Evolutionary conservation across 2,113 vertebrate genomes (phyloP).

Genomic region (Saguinus midas): DNA sequence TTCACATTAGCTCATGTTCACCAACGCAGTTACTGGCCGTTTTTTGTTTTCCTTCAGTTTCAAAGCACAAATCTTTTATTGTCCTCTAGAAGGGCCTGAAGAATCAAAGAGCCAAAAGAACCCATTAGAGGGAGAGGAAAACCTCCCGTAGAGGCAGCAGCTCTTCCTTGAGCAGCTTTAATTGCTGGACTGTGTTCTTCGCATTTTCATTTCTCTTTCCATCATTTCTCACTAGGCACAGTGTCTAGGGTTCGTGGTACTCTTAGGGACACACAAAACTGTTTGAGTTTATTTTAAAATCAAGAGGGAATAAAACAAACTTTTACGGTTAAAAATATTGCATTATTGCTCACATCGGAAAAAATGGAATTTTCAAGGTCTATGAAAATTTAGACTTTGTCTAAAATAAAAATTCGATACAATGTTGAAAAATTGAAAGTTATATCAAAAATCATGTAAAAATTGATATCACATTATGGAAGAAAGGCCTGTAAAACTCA

Average conservation of each 20-base stretch:
- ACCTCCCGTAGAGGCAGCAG: accelerated
- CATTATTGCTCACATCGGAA: not conserved
- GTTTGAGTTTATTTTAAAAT: slow-evolving; percentile 14
- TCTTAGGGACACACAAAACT: not conserved
- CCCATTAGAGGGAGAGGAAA: not conserved
- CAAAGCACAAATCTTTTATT: not conserved
- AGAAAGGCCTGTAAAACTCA: not conserved
- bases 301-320: not conserved
- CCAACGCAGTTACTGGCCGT: not conserved
- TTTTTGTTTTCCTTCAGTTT: not conserved
- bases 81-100: not conserved
- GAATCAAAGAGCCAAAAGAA: not conserved
- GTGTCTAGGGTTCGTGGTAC: accelerated
- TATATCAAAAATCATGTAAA: not conserved
- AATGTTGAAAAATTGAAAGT: not conserved
- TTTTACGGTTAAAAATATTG: not conserved
- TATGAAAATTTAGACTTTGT: not conserved
- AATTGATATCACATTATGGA: not conserved
- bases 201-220: not conserved
- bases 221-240: not conserved
- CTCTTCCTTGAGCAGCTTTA: not conserved
- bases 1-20: slow-evolving; percentile 10
- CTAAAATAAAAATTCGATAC: not conserved
- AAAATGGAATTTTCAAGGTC: not conserved
- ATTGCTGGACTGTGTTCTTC: not conserved